Conservation (phyloP, 2,113 vertebrate genomes). For the Porphyrio hochstetteri region DNA sequence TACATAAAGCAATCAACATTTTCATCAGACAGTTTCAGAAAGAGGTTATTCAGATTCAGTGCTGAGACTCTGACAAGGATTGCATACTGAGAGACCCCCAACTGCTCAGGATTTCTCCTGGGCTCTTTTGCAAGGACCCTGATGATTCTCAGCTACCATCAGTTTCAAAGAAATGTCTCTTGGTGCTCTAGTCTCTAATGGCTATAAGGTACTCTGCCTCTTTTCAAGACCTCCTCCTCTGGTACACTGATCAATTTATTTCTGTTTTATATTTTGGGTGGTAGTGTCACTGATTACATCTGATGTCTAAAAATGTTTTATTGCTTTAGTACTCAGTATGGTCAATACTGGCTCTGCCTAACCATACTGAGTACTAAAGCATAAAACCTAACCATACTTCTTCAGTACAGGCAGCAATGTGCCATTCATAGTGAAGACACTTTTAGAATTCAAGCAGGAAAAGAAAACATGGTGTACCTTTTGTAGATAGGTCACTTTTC, state of each 20-base stretch:
- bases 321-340: not conserved
- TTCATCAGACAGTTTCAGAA: not conserved
- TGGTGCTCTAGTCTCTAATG: not conserved
- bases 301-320: not conserved
- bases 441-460: not conserved
- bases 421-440: not conserved
- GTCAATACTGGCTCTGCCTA: not conserved
- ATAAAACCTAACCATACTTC: not conserved
- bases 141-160: not conserved
- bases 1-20: not conserved
- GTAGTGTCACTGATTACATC: not conserved
- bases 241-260: not conserved
- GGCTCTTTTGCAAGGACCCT: not conserved
- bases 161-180: not conserved
- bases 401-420: not conserved
- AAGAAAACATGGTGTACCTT: not conserved
- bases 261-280: not conserved
- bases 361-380: no score
- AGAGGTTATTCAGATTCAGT: not conserved
- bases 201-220: not conserved
- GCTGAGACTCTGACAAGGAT: not conserved
- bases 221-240: not conserved
- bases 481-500: not conserved
- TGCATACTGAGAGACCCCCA: not conserved
- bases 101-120: not conserved